These are phyloP conservation scores for Electrona antarctica DNA, from an alignment of 2,113 vertebrate genomes.

Conservation along the genomic window DNA sequence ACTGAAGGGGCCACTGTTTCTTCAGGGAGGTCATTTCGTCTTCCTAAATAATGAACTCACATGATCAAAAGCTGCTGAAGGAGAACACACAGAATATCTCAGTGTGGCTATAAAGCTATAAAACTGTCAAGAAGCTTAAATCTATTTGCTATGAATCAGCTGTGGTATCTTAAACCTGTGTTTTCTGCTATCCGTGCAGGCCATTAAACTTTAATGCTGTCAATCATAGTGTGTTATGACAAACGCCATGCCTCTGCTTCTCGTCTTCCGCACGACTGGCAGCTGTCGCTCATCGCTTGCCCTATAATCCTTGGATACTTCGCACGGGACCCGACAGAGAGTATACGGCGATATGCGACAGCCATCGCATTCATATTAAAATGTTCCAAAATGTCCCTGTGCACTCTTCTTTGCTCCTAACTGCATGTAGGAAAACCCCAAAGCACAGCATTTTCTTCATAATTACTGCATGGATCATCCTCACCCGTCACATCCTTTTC, in stretches of 20 bases:
- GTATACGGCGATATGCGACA: background rate
- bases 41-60: background rate
- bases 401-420: background rate
- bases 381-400: no score
- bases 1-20: no score
- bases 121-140: background rate
- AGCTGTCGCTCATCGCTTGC: constrained; percentile 35
- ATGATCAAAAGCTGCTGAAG: background rate
- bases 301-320: background rate
- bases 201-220: constrained; percentile 14
- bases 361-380: constrained; percentile 4
- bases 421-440: background rate
- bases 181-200: background rate
- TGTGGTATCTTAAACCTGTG: background rate
- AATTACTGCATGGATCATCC: constrained; percentile 34
- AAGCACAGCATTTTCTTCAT: constrained; percentile 28
- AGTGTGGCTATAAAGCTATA: background rate
- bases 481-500: background rate
- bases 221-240: constrained; percentile 4
- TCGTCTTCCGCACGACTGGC: constrained; percentile 13
- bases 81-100: constrained; percentile 1
- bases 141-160: background rate
- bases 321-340: background rate
- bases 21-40: no score
- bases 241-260: background rate